Evolutionary conservation across 2,888 invertebrate species (phyloP), one percentile per base, ranked within the genome.

Genomic region (Hypercompe scribonia): DNA sequence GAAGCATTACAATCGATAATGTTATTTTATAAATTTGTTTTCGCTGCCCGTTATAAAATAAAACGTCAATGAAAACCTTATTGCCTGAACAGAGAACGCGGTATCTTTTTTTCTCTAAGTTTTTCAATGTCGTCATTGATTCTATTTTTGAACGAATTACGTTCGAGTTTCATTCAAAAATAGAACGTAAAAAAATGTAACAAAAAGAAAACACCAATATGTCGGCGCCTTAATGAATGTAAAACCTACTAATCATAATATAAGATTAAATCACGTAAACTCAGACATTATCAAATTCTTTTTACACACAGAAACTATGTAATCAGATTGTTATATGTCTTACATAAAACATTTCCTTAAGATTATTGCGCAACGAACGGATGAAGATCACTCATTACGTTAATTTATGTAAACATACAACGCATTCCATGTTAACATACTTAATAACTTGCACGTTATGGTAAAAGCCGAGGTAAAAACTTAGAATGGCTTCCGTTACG

Each of bases 341-440:
- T 81, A 76, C 65, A 73, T 78, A 73, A 78, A 68, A 10, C 46
- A 71, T 75, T 77, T 77, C 74, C 74, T 79, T 77, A 72, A 71
- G 72, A 75, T 65, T 63, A 42, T 82, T 80, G 81, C 72, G 69
- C 73, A 81, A 84, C 34, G 28, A 24, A 67, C 65, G 50, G 67
- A 68, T 65, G 69, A 39, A 58, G 68, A 76, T 73, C 63, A 64
- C 81, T 80, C 75, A 81, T 81, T 78, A 80, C 78, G 72, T 74
- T 81, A 83, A 79, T 83, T 71, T 79, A 82, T 81, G 84, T 82
- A 61, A 71, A 79, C 74, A 74, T 63, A 77, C 39, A 71, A 79
- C 79, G 77, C 66, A 73, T 82, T 50, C 31, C 61, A 18, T 61
- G 84, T 77, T 74, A 68, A 74, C 70, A 66, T 33, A 68, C 33